These are phyloP conservation scores for Griposia aprilina DNA, from an alignment of 2,888 invertebrate species.

Conservation along the genomic window DNA sequence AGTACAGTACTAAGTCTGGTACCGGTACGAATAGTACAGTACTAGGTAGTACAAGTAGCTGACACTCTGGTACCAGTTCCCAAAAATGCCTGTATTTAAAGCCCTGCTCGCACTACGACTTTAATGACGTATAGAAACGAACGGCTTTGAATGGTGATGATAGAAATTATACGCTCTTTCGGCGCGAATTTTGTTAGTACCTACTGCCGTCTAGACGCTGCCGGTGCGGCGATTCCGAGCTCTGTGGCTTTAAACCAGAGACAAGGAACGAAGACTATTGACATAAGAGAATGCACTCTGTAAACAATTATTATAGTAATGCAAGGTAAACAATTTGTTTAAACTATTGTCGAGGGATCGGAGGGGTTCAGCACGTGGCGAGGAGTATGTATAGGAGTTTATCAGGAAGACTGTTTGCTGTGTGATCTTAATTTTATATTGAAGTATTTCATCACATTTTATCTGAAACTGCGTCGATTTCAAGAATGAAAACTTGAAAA, in stretches of 20 bases:
- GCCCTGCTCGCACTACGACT: too few species aligned
- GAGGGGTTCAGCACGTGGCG: constrained; percentile 44
- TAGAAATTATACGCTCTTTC: not conserved
- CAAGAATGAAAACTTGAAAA: not conserved
- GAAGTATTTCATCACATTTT: not conserved
- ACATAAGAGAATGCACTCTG: constrained; percentile 37
- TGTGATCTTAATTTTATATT: not conserved
- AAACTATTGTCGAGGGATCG: constrained; percentile 55
- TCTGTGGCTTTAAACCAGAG: not conserved
- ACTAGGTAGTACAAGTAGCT: too few species aligned
- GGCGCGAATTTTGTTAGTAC: not conserved
- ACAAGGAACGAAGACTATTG: constrained; percentile 28
- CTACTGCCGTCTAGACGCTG: not conserved
- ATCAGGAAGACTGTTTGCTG: not conserved
- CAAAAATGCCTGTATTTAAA: too few species aligned
- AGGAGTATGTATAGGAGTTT: constrained; percentile 9
- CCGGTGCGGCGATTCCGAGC: not conserved
- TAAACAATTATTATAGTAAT: constrained; percentile 59
- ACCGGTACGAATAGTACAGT: too few species aligned
- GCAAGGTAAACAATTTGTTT: constrained; percentile 64
- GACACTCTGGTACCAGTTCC: too few species aligned
- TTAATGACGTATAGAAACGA: not conserved
- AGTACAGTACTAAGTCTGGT: too few species aligned
- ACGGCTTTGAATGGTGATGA: not conserved
- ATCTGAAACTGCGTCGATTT: not conserved